Evolutionary conservation across 2,797 vertebrate genomes (phyloP).

Genomic region (Chaetodon trifasciatus): DNA sequence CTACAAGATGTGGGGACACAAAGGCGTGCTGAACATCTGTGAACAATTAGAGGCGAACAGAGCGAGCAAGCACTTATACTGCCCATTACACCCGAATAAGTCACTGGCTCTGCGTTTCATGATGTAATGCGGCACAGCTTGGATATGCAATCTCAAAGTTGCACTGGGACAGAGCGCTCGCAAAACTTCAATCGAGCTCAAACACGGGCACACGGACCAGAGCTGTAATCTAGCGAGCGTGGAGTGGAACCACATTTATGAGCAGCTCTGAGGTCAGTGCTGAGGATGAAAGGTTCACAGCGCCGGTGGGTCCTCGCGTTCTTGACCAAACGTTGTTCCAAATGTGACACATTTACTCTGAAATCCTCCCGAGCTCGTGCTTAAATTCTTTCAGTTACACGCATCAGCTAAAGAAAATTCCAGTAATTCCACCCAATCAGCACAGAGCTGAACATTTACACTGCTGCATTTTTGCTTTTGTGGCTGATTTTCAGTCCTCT

Average conservation of each 20-base stretch:
- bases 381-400: slow-evolving; percentile 20
- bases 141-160: slow-evolving; percentile 69
- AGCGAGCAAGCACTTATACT: slow-evolving; percentile 77
- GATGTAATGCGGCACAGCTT: slow-evolving; percentile 76
- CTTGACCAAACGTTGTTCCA: slow-evolving; percentile 1
- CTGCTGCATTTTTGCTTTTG: neutral
- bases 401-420: slow-evolving; percentile 10
- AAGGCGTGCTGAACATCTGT: slow-evolving; percentile 83
- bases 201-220: slow-evolving; percentile 38
- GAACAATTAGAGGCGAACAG: slow-evolving; percentile 82
- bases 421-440: slow-evolving; percentile 1
- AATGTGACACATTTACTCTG: slow-evolving; percentile 27
- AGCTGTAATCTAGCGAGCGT: slow-evolving; percentile 26
- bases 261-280: slow-evolving; percentile 45
- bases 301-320: slow-evolving; percentile 20
- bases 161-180: slow-evolving; percentile 48
- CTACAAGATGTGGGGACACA: slow-evolving; percentile 75
- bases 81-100: slow-evolving; percentile 83
- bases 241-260: slow-evolving; percentile 68
- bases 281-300: slow-evolving; percentile 25
- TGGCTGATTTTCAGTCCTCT: neutral
- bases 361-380: neutral
- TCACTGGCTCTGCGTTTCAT: slow-evolving; percentile 73
- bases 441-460: neutral
- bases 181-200: slow-evolving; percentile 64